Evolutionary conservation across 2,113 vertebrate genomes (phyloP).

Genomic region (Gobius niger): DNA sequence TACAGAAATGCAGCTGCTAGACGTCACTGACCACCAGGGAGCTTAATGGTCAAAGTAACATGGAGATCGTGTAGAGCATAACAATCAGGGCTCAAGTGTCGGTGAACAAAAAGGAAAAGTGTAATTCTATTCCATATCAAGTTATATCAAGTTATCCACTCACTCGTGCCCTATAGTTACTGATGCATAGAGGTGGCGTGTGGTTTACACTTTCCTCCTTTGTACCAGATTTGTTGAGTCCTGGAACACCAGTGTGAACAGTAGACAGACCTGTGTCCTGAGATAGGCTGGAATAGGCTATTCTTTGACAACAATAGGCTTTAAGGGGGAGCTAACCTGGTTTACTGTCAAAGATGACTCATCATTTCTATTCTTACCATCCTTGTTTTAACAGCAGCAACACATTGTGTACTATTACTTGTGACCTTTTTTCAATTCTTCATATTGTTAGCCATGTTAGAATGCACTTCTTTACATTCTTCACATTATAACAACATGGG

Average conservation of each 20-base stretch:
- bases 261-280: not conserved
- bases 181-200: not conserved
- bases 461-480: not conserved
- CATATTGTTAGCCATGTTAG: not conserved
- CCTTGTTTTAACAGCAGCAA: slow-evolving; percentile 41
- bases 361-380: slow-evolving; percentile 36
- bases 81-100: not conserved
- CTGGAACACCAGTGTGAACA: slow-evolving; percentile 2
- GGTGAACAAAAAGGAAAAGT: not conserved
- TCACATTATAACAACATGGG: slow-evolving; percentile 14
- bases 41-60: not conserved
- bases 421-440: slow-evolving; percentile 12
- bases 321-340: slow-evolving; percentile 16
- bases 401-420: not conserved
- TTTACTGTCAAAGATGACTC: slow-evolving; percentile 53
- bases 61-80: not conserved
- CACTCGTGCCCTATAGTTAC: too few species aligned
- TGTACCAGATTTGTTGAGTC: not conserved
- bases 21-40: slow-evolving; percentile 11
- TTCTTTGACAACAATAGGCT: slow-evolving; percentile 23
- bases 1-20: slow-evolving; percentile 19
- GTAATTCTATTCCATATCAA: not conserved
- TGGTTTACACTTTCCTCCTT: not conserved
- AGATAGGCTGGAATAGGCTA: slow-evolving; percentile 16
- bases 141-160: too few species aligned